Evolutionary conservation across 2,113 vertebrate species (phyloP), one percentile per base, ranked within the genome.

Genomic region (Sprattus sprattus): DNA sequence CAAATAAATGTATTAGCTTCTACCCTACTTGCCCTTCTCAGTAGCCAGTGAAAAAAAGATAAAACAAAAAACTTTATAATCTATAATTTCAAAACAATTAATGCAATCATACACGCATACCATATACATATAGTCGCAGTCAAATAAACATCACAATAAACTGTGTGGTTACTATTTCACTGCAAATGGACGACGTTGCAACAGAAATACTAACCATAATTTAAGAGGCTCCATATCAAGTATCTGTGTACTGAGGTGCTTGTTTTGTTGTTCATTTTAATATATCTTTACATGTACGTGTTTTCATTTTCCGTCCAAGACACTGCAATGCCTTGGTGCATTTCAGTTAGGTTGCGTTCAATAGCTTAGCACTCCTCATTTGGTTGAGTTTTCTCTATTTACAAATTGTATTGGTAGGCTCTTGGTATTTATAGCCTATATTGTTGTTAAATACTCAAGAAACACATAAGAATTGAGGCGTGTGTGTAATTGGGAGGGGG

Each of bases 401-500:
- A 44, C 71, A 39, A 11, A 78, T 39, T 78, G 13, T 78, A 32
- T 78, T 78, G 28, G 11, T 15, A 78, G 9, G 71, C 71, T 39
- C 15, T 78, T 39, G 13, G 71, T 15, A 78, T 39, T 39, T 78
- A 39, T 75, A 32, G 13, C 11, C 39, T 39, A 78, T 15, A 78
- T 28, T 32, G 4, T 32, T 39, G 4, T 13, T 78, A 39, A 78
- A 78, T 64, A 46, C 45, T 60, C 15, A 82, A 45, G 25, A n/a
- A 84, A 81, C 81, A 54, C 78, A 71, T 39, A 39, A 45, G 32
- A 80, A 84, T 83, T 83, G 81, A 45, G 44, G 54, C 75, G 45
- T 1, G 82, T 15, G 85, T 44, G 83, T 82, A 82, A 89, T 52
- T 81, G 82, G 71, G 82, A 81, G 32, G 67, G 57, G 46, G 82